phyloP scores from a whole-genome alignment of 2,797 vertebrate genomes.

The Numenius phaeopus region DNA sequence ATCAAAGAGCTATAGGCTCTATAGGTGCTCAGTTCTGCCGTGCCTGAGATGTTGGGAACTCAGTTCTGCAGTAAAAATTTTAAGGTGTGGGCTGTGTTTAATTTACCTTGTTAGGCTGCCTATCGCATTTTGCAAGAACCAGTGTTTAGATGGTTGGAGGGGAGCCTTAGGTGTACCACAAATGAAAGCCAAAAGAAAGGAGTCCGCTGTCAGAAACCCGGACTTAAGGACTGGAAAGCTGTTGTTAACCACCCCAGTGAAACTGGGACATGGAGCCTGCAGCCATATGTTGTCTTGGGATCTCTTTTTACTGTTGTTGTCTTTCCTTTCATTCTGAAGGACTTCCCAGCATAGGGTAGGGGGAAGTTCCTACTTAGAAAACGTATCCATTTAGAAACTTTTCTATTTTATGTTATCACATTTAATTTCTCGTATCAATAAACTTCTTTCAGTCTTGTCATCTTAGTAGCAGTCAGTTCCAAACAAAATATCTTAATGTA shows the following conservation, averaged over 20 bases:
- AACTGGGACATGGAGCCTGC: not conserved
- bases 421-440: not conserved
- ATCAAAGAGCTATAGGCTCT: not conserved
- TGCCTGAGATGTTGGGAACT: not conserved
- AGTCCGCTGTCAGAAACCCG: not conserved
- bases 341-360: not conserved
- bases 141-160: not conserved
- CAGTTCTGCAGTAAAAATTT: fast-evolving
- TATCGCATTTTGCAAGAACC: not conserved
- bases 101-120: not conserved
- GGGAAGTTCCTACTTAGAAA: not conserved
- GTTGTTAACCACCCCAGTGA: not conserved
- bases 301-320: not conserved
- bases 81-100: not conserved
- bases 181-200: not conserved
- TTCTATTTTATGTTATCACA: not conserved
- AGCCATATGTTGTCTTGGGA: not conserved
- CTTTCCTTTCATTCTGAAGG: not conserved
- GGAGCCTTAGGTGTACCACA: not conserved
- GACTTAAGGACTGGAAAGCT: not conserved
- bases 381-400: not conserved
- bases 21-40: not conserved
- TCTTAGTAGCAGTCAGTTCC: not conserved
- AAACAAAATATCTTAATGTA: not conserved
- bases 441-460: not conserved